phyloP scores from a whole-genome alignment of 2,888 invertebrate genomes.

The Parnassius smintheus region DNA sequence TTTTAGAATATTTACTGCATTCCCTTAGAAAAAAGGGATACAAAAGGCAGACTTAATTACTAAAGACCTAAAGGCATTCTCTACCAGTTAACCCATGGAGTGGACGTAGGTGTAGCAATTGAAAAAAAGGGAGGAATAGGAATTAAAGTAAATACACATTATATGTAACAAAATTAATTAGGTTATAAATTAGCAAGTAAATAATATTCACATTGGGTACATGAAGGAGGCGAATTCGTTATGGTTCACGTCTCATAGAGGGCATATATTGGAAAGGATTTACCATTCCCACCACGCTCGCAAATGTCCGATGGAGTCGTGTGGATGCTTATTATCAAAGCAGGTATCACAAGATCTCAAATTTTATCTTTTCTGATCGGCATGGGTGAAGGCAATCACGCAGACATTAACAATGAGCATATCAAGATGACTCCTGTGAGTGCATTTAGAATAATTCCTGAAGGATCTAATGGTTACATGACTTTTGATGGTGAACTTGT shows the following conservation, averaged over 20 bases:
- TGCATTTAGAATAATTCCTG: conserved; percentile 95
- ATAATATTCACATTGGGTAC: conserved; percentile 87
- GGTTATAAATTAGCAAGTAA: no score
- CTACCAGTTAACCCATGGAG: no score
- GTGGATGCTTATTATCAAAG: conserved; percentile 92
- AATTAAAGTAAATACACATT: no score
- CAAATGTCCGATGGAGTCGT: conserved; percentile 94
- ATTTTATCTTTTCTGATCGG: conserved; percentile 90
- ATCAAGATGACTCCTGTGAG: conserved; percentile 90
- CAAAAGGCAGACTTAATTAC: no score
- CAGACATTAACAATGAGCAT: conserved; percentile 84
- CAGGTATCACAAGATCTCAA: conserved; percentile 90
- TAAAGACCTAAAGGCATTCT: no score
- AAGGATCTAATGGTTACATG: conserved; percentile 86
- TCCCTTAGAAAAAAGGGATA: no score
- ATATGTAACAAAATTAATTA: no score
- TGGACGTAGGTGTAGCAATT: no score
- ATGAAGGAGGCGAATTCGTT: conserved; percentile 87
- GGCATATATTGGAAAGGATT: conserved; percentile 92
- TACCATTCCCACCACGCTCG: conserved; percentile 92
- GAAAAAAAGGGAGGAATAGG: no score
- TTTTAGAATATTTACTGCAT: no score
- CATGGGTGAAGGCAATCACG: conserved; percentile 90
- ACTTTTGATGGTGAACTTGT: conserved; percentile 97
- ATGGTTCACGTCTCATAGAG: conserved; percentile 95